Evolutionary conservation across 2,888 invertebrate species (phyloP), one percentile per base, ranked within the genome.

Genomic region (Glyphotaelius pellucidus): DNA sequence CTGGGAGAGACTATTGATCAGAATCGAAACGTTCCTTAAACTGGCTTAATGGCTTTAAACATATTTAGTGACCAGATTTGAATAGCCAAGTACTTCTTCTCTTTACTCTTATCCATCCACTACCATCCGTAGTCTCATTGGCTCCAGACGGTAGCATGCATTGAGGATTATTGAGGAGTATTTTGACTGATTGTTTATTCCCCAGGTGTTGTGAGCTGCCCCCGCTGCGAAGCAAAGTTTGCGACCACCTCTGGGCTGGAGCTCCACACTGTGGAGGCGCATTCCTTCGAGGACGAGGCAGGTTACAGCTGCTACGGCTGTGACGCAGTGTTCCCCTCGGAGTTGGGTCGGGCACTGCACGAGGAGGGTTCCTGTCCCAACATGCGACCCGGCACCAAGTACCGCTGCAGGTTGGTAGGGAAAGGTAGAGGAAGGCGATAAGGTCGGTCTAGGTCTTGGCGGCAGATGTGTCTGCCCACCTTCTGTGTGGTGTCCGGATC

Each of bases 241-340:
- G 35, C 32, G 32, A 32, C 35, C 35, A 83, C 35, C 32, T 32
- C 83, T 14, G n/a, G 35, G 11, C 85, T 85, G 30, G 38, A 85
- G 85, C 35, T 35, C 38, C 85, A 85, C 85, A 35, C 25, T 25
- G 42, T 85, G 14, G 85, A 85, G 85, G 38, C 7, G 38, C 85
- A 85, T 12, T 35, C 85, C 25, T 85, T 38, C 42, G 42, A 35
- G n/a, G 42, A 42, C n/a, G 85, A 85, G 35, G 14, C 32, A 2
- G 85, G 85, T 7, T 85, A 32, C 85, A 38, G 25, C n/a, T 85
- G 85, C 38, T 85, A 85, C 30, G 85, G 38, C 1, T 85, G 85
- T 25, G 85, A 85, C 38, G 85, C 19, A 3, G 85, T 85, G n/a
- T 85, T 38, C n/a, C 38, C 85, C n/a, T n/a, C n/a, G 15, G 85